Percentiles rank a stretch among this genome's conserved stretches.
phyloP scores from a whole-genome alignment of 53 echinoderm and acorn worm genomes.

The Glandiceps talaboti region DNA sequence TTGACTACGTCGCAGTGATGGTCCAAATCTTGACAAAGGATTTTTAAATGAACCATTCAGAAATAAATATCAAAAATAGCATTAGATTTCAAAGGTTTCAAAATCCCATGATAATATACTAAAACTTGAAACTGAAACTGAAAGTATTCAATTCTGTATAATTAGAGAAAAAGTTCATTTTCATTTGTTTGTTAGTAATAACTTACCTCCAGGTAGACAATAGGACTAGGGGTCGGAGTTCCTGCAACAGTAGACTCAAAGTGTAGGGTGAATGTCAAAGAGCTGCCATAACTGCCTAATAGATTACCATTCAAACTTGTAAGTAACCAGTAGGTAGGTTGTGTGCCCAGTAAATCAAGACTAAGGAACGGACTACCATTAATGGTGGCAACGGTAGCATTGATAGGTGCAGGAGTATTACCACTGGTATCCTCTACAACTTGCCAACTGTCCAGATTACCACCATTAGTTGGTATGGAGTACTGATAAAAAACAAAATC shows the following conservation, averaged over 20 bases:
- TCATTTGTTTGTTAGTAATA: no score
- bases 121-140: no score
- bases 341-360: constrained; percentile 14
- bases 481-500: no score
- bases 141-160: no score
- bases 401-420: background rate
- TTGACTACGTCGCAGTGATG: no score
- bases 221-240: background rate
- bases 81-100: no score
- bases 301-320: constrained; percentile 43
- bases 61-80: no score
- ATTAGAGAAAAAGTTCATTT: no score
- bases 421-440: constrained; percentile 4
- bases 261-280: constrained; percentile 29
- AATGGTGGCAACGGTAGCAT: constrained; percentile 1
- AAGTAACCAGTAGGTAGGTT: constrained; percentile 34
- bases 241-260: constrained; percentile 20
- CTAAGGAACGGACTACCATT: constrained; percentile 16
- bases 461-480: constrained; percentile 25
- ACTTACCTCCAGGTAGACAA: background rate
- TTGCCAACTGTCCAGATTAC: constrained; percentile 14
- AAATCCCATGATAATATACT: no score
- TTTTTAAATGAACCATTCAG: no score
- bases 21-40: no score
- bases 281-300: constrained; percentile 49